Evolutionary conservation across 30 jellyfish, hydroid and myxozoan genomes (phyloP).

Genomic region (Aurelia aurita): DNA sequence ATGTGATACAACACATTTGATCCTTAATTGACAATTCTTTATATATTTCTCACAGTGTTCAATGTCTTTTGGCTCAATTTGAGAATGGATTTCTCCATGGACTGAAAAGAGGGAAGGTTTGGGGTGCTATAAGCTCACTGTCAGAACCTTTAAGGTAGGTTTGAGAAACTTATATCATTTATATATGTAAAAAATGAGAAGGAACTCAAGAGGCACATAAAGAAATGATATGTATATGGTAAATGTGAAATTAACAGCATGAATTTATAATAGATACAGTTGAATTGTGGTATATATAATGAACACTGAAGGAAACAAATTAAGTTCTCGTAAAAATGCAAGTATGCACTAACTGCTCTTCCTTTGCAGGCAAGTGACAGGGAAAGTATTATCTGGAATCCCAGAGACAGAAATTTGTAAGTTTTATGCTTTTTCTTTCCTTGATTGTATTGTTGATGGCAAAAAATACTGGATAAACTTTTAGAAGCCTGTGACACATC

Average conservation of each 20-base stretch:
- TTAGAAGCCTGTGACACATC: background rate
- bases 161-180: too few species aligned
- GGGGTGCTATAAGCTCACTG: constrained; percentile 86
- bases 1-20: too few species aligned
- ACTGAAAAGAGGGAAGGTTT: constrained; percentile 75
- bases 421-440: background rate
- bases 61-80: constrained; percentile 79
- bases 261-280: too few species aligned
- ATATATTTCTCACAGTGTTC: constrained; percentile 64
- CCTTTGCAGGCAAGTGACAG: constrained; percentile 82
- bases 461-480: too few species aligned
- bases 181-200: too few species aligned
- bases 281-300: too few species aligned
- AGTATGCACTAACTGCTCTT: background rate
- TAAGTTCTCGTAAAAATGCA: too few species aligned
- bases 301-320: too few species aligned
- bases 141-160: constrained; percentile 94
- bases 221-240: too few species aligned
- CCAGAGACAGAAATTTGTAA: constrained; percentile 67
- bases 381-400: constrained; percentile 78
- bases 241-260: too few species aligned
- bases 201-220: too few species aligned
- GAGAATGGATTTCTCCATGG: constrained; percentile 95
- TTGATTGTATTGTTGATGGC: background rate
- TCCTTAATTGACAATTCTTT: too few species aligned